phyloP scores from a whole-genome alignment of 2,113 vertebrate genomes.

The Pituophis catenifer region DNA sequence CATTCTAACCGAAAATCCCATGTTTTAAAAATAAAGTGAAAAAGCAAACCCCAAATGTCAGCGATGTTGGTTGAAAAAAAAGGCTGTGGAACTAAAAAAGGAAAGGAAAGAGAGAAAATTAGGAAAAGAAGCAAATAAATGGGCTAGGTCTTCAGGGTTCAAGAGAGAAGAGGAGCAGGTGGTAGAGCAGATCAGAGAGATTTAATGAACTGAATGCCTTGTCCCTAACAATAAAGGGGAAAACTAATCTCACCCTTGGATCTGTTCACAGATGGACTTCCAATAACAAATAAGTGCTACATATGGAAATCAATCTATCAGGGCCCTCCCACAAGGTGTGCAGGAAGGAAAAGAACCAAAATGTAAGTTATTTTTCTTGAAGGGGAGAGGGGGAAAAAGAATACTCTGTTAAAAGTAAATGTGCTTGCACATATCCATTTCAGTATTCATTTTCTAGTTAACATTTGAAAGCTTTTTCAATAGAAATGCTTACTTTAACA shows the following conservation, averaged over 20 bases:
- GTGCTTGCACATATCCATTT: conserved; percentile 8
- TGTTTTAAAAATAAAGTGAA: not conserved
- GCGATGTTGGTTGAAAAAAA: conserved; percentile 52
- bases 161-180: conserved; percentile 64
- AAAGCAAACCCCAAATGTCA: not conserved
- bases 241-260: conserved; percentile 61
- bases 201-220: conserved; percentile 65
- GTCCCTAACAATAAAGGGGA: conserved; percentile 62
- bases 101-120: conserved; percentile 58
- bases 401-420: conserved; percentile 28
- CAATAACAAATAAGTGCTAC: conserved; percentile 59
- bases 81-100: conserved; percentile 43
- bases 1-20: not conserved
- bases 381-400: not conserved
- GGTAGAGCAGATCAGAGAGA: conserved; percentile 53
- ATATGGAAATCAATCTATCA: conserved; percentile 65
- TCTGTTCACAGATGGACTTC: conserved; percentile 63
- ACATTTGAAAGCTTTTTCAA: not conserved
- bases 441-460: not conserved
- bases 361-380: conserved; percentile 26
- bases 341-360: conserved; percentile 53
- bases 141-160: conserved; percentile 45
- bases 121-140: conserved; percentile 55
- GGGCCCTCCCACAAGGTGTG: conserved; percentile 52
- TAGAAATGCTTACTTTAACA: not conserved